These are phyloP conservation scores for Sisyra nigra DNA, from an alignment of 2,888 invertebrate species.

Conservation along the genomic window DNA sequence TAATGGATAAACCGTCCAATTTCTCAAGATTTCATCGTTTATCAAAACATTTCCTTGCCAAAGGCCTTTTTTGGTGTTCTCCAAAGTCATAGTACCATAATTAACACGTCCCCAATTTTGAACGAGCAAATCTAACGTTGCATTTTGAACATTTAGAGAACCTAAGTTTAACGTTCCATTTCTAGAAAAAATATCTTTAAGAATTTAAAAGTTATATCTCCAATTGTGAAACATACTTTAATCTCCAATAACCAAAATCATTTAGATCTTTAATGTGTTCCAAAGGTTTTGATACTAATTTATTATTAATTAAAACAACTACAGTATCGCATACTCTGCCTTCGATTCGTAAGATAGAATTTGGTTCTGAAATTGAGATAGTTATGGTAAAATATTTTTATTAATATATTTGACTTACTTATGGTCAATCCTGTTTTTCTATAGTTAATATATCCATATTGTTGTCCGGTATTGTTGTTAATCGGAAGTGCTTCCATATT, in stretches of 20 bases:
- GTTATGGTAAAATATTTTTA: neutral
- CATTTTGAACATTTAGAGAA: conserved; percentile 14
- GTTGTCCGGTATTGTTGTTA: conserved; percentile 32
- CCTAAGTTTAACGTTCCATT: conserved; percentile 20
- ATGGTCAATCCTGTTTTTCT: conserved; percentile 22
- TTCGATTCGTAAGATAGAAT: conserved; percentile 21
- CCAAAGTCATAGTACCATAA: conserved; percentile 23
- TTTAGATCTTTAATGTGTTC: conserved; percentile 18
- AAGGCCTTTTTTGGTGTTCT: conserved; percentile 25
- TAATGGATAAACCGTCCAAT: conserved; percentile 32
- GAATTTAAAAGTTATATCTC: neutral
- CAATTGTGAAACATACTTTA: conserved; percentile 14
- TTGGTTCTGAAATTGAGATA: too few species aligned
- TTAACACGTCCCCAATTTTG: conserved; percentile 79
- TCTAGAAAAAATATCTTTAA: conserved; percentile 11
- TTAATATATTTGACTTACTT: neutral
- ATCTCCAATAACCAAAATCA: conserved; percentile 27
- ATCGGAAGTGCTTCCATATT: conserved; percentile 23
- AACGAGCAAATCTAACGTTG: conserved; percentile 27
- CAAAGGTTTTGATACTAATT: conserved; percentile 23
- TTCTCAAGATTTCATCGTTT: conserved; percentile 22
- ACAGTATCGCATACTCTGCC: conserved; percentile 33
- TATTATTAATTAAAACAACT: conserved; percentile 30
- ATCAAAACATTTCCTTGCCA: conserved; percentile 28
- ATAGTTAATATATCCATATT: conserved; percentile 38